Evolutionary conservation across 2,888 invertebrate genomes (phyloP), one percentile per base, ranked within the genome.

Genomic region (Harpalus rufipes): DNA sequence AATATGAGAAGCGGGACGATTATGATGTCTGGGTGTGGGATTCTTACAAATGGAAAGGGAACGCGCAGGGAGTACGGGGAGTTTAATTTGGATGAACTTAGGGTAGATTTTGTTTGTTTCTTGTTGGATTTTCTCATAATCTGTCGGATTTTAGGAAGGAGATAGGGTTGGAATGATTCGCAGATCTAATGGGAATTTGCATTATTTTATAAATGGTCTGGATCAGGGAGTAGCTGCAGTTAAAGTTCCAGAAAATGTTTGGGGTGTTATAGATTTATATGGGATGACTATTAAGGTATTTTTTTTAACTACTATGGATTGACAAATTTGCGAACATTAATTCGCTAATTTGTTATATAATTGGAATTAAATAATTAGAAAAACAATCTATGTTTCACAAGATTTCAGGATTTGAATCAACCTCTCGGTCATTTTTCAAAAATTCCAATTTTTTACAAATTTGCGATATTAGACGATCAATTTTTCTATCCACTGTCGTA

Each of bases 11-110:
- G 95, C 25, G 95, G 98, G 7, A 97, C 97, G 0, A 96, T 97
- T 44, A 97, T 97, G 96, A 98, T 99, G 98, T 98, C 98, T 16
- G 98, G 98, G 0, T 97, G 97, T 92, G 98, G 98, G 84, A 97
- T 99, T 87, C 92, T 98, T n/a, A 96, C 97, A 1, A 98, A 98
- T 90, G 98, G 98, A 0, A 98, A 98, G 90, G 98, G 98, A 5
- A 97, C 97, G 0, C 94, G 97, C 86, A 93, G 97, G 86, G 98
- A 98, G 90, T 98, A 98, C 90, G 98, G 98, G 0, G 95, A 96
- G 89, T 97, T 97, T 89, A 98, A 98, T 91, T 93, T 99, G 87
- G 99, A 99, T 90, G 97, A 98, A 90, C 92, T 99, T 12, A 94
- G 96, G 89, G 97, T 95, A 91, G 6, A 68, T 39, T 16, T 65